Percentiles rank a stretch among this genome's conserved stretches.
phyloP scores from a whole-genome alignment of 2,113 vertebrate genomes.

The Cheilinus undulatus region DNA sequence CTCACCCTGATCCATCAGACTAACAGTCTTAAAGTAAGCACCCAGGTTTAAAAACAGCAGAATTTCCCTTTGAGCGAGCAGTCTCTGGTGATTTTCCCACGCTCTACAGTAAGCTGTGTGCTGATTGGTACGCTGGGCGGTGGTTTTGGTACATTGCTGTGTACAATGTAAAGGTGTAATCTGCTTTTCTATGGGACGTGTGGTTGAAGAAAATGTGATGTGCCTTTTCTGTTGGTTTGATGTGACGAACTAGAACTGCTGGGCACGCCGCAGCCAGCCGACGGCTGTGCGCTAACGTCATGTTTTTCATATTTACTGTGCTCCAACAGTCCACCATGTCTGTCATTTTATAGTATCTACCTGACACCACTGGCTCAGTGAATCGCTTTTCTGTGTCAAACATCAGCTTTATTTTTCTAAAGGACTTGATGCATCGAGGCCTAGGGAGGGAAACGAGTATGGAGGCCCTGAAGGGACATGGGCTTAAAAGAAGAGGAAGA shows the following conservation, averaged over 20 bases:
- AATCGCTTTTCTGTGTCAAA: constrained; percentile 40
- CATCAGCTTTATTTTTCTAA: constrained; percentile 59
- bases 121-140: background rate
- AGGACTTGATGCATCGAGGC: constrained; percentile 15
- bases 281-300: constrained; percentile 26
- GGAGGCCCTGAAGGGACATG: too few species aligned
- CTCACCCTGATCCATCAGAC: too few species aligned
- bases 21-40: too few species aligned
- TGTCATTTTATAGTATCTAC: constrained; percentile 55
- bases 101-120: background rate
- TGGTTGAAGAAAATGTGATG: constrained; percentile 58
- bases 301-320: constrained; percentile 54
- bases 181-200: constrained; percentile 36
- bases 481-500: too few species aligned
- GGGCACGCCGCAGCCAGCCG: constrained; percentile 33
- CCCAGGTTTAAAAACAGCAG: background rate
- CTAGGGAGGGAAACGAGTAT: too few species aligned
- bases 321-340: constrained; percentile 53
- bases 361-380: constrained; percentile 42
- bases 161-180: constrained; percentile 44
- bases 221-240: constrained; percentile 73
- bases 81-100: background rate
- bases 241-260: constrained; percentile 30
- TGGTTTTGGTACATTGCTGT: constrained; percentile 23
- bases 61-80: background rate